These are phyloP conservation scores for Cheilosia variabilis DNA, from an alignment of 2,888 invertebrate species.

Conservation along the genomic window DNA sequence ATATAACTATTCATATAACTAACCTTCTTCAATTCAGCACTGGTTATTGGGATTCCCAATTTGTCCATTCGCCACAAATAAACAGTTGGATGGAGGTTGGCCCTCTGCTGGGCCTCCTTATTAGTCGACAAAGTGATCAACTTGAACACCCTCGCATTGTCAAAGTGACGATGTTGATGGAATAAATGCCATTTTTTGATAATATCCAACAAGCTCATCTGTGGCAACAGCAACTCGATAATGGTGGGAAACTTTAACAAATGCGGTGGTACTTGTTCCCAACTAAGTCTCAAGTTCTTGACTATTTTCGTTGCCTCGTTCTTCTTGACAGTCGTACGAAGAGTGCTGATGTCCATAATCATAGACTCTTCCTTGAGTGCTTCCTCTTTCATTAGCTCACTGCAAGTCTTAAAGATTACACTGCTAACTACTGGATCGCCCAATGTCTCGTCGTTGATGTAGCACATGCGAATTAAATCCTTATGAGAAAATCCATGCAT, in stretches of 20 bases:
- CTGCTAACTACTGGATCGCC: conserved; percentile 69
- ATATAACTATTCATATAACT: background rate
- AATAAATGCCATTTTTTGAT: conserved; percentile 78
- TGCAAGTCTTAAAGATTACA: conserved; percentile 77
- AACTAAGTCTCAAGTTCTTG: conserved; percentile 76
- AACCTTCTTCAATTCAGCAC: conserved; percentile 41
- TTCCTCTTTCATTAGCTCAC: conserved; percentile 71
- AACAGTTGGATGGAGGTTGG: conserved; percentile 79
- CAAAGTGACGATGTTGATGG: conserved; percentile 76
- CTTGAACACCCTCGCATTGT: conserved; percentile 73
- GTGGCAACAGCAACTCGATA: conserved; percentile 77
- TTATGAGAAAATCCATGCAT: conserved; percentile 78
- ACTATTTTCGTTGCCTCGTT: conserved; percentile 77
- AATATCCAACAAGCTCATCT: conserved; percentile 79
- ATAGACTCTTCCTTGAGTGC: background rate
- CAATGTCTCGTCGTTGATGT: conserved; percentile 76
- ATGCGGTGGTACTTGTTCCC: conserved; percentile 79
- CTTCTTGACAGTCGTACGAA: conserved; percentile 77
- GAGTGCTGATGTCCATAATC: conserved; percentile 77
- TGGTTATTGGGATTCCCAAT: conserved; percentile 24
- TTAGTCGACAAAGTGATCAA: conserved; percentile 75
- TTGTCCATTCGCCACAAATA: conserved; percentile 77
- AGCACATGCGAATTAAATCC: conserved; percentile 79
- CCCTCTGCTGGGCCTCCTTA: conserved; percentile 72
- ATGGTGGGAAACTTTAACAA: conserved; percentile 76